A percentile compares a stretch with the other conserved stretches of the same genome.
Conservation (phyloP, 2,888 invertebrate species). For the Hypselothyrea guttata region DNA sequence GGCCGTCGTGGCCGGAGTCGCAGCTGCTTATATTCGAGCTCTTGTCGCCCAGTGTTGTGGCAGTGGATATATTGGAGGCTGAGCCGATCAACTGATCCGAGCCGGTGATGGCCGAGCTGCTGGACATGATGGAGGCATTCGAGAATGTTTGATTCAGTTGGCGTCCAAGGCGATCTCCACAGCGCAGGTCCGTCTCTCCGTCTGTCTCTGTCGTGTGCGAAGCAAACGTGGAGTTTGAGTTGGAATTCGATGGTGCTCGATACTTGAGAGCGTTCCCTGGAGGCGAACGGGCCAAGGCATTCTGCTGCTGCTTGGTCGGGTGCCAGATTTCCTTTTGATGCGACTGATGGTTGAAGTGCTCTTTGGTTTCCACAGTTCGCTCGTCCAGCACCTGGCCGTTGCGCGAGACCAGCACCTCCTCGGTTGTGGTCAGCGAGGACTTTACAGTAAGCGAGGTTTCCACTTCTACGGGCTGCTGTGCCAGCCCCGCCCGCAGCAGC, state of each 20-base stretch:
- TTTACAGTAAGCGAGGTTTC: slow-evolving; percentile 88
- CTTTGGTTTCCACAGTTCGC: slow-evolving; percentile 87
- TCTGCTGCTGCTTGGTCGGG: slow-evolving; percentile 79
- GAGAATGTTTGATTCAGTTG: slow-evolving; percentile 70
- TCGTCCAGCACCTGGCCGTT: slow-evolving; percentile 88
- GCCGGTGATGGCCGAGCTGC: slow-evolving; percentile 47
- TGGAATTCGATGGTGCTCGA: slow-evolving; percentile 59
- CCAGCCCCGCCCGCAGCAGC: slow-evolving; percentile 86
- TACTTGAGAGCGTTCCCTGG: slow-evolving; percentile 66
- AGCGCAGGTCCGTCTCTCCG: slow-evolving; percentile 26
- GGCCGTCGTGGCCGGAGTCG: slow-evolving; percentile 80
- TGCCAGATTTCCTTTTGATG: slow-evolving; percentile 87
- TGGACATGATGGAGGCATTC: slow-evolving; percentile 65
- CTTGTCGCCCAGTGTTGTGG: slow-evolving; percentile 65
- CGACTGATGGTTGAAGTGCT: slow-evolving; percentile 87
- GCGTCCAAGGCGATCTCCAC: slow-evolving; percentile 39
- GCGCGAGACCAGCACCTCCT: slow-evolving; percentile 87
- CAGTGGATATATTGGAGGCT: slow-evolving; percentile 43
- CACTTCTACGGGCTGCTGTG: slow-evolving; percentile 87
- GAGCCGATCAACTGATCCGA: slow-evolving; percentile 61
- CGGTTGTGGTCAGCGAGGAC: slow-evolving; percentile 87
- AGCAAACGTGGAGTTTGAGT: slow-evolving; percentile 47
- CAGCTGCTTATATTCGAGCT: slow-evolving; percentile 75
- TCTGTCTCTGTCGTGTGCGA: slow-evolving; percentile 50
- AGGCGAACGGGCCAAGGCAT: slow-evolving; percentile 43